Evolutionary conservation across 2,888 invertebrate genomes (phyloP), one percentile per base, ranked within the genome.

Genomic region (Sarcophaga carnaria): DNA sequence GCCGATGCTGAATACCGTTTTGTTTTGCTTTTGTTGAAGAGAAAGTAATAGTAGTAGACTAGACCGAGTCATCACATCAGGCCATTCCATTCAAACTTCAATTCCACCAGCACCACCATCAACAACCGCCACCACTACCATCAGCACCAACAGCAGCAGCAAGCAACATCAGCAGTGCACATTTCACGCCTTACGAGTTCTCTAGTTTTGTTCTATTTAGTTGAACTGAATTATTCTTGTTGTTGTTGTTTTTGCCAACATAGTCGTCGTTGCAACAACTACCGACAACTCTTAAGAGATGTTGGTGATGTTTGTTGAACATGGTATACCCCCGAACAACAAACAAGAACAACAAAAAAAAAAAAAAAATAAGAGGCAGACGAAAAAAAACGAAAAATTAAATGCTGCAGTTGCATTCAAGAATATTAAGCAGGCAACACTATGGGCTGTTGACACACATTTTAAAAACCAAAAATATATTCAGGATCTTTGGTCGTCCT

Each of bases 21-120:
- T 66, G 25, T 49, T 62, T 74, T 76, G 60, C 76, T 54, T 14
- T 54, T 54, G 54, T 54, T 14, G 54, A 54, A 54, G 17, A 83
- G 84, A 84, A 87, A 84, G 87, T 87, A 82, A 84, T 84, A 78
- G 54, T 54, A 17, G 84, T 79, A 87, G 87, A 84, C 87, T 82
- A 87, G 84, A 87, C 87, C 81, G 71, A 87, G 82, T 84, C 84
- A 81, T 78, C 80, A 37, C 37, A 69, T 74, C 67, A 45, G 37
- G 69, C 69, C 83, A 80, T 80, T 60, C 83, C 67, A 83, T 83
- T 84, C 81, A 83, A 67, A 12, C 80, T 54, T 54, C 4, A 72
- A 77, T 82, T 62, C 79, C 78, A 80, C 77, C 66, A 80, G 37
- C 79, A 45, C 14, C 20, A 69, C 1, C 49, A 49, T 14, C 49